Evolutionary conservation across 2,797 vertebrate species (phyloP).

Genomic region (Poliocrania exsul): DNA sequence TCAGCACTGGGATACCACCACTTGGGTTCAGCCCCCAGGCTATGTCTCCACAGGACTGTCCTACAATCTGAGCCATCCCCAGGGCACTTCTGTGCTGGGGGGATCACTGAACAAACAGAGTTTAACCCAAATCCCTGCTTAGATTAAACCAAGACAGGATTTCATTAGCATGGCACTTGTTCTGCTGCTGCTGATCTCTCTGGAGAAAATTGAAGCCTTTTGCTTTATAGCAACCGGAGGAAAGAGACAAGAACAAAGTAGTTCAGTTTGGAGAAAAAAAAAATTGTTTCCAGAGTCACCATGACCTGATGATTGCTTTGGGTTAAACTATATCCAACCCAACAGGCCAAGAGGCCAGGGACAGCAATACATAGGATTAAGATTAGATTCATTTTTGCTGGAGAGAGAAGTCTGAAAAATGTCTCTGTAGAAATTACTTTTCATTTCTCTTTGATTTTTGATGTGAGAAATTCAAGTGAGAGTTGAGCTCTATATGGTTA

Average conservation of each 20-base stretch:
- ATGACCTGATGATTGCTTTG: conserved; percentile 26
- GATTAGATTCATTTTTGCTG: background rate
- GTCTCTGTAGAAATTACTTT: background rate
- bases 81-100: background rate
- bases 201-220: background rate
- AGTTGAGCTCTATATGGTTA: background rate
- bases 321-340: conserved; percentile 32
- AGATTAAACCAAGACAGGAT: background rate
- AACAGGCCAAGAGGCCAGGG: background rate
- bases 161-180: background rate
- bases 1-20: background rate
- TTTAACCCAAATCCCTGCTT: background rate
- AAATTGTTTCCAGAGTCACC: conserved; percentile 26
- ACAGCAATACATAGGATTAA: background rate
- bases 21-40: background rate
- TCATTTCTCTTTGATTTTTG: conserved; percentile 5
- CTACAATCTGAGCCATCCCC: background rate
- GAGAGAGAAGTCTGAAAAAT: background rate
- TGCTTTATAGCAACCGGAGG: background rate
- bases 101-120: background rate
- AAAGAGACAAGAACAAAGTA: background rate
- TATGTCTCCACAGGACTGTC: background rate
- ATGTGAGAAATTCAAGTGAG: background rate
- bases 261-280: background rate
- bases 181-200: background rate